These are phyloP conservation scores for Cryptoprocta ferox DNA, from an alignment of 2,797 vertebrate genomes.

Conservation along the genomic window DNA sequence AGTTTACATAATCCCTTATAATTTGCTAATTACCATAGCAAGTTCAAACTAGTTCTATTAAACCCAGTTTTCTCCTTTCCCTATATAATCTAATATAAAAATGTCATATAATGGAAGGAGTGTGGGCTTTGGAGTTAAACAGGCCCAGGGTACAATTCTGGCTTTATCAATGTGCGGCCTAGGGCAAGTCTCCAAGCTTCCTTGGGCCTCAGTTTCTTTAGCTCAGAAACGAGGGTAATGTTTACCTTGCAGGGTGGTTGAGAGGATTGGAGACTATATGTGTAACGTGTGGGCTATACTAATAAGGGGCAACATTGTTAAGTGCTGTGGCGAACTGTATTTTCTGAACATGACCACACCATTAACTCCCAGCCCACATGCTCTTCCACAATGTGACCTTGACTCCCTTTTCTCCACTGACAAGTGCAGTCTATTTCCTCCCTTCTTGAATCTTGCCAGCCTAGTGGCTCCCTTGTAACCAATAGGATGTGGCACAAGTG, in stretches of 20 bases:
- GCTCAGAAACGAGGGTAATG: not conserved
- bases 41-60: conserved; percentile 65
- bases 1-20: conserved; percentile 62
- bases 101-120: conserved; percentile 50
- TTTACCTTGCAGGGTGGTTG: not conserved
- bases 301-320: not conserved
- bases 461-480: not conserved
- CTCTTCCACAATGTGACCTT: not conserved
- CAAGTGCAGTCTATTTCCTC: not conserved
- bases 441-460: not conserved
- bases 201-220: conserved; percentile 31
- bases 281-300: not conserved
- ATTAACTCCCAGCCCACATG: not conserved
- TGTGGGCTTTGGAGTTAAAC: conserved; percentile 34
- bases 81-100: conserved; percentile 71
- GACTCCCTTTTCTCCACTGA: too few species aligned
- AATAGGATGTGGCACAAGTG: too few species aligned
- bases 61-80: conserved; percentile 49
- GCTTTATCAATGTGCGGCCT: conserved; percentile 41
- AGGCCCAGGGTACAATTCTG: not conserved
- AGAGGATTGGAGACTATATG: not conserved
- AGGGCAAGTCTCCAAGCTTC: not conserved
- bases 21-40: conserved; percentile 54
- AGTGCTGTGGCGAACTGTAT: not conserved
- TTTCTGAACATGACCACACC: not conserved